These are phyloP conservation scores for Calycopis cecrops DNA, from an alignment of 1,140 invertebrate species.

Conservation along the genomic window DNA sequence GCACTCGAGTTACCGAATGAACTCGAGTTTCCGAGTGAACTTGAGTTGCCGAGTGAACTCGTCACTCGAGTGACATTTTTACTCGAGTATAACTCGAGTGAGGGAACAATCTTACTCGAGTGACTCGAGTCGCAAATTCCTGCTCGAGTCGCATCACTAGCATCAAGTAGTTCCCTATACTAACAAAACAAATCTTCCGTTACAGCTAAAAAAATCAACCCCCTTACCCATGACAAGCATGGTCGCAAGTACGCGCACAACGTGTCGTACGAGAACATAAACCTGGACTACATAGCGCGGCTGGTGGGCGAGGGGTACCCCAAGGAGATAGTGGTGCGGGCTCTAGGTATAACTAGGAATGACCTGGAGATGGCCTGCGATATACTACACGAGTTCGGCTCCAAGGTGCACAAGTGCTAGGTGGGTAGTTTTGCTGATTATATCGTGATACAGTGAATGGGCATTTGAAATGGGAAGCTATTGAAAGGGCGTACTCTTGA, in stretches of 20 bases:
- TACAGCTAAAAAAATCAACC: slow-evolving; percentile 69
- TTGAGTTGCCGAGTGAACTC: too few species aligned
- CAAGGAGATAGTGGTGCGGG: slow-evolving; percentile 91
- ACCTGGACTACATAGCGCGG: slow-evolving; percentile 91
- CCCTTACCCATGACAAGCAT: slow-evolving; percentile 69
- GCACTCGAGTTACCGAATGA: too few species aligned
- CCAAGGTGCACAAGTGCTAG: slow-evolving; percentile 51
- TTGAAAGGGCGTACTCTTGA: too few species aligned
- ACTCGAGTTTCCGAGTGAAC: too few species aligned
- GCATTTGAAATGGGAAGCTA: too few species aligned
- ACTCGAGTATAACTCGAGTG: too few species aligned
- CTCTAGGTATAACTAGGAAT: slow-evolving; percentile 92
- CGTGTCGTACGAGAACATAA: slow-evolving; percentile 88
- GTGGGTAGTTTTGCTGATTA: not conserved
- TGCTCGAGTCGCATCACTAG: too few species aligned
- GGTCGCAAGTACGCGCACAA: slow-evolving; percentile 66
- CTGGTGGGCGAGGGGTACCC: slow-evolving; percentile 92
- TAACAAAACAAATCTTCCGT: slow-evolving; percentile 22
- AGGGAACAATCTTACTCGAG: too few species aligned
- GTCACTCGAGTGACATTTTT: too few species aligned
- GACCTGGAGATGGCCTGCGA: slow-evolving; percentile 96
- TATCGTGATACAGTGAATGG: too few species aligned
- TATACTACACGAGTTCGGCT: slow-evolving; percentile 93
- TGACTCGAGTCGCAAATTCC: too few species aligned
- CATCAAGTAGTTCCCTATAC: too few species aligned